Percentiles rank a stretch among this genome's conserved stretches.
phyloP scores from a whole-genome alignment of 2,888 invertebrate species.

The Crioceris asparagi region DNA sequence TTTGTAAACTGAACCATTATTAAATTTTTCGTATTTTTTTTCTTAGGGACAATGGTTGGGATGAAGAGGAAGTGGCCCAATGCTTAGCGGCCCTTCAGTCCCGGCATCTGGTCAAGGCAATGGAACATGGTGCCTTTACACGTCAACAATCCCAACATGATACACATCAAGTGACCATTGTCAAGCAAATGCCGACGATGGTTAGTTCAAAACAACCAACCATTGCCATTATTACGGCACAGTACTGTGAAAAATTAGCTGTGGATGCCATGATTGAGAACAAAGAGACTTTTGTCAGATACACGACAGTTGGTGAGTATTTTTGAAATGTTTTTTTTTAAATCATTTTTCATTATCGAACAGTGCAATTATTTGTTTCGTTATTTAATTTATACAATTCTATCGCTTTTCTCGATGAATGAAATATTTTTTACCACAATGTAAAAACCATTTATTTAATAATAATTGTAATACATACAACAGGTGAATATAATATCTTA shows the following conservation, averaged over 20 bases:
- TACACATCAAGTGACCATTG: constrained; percentile 61
- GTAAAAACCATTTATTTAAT: too few relatives aligned
- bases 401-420: too few relatives aligned
- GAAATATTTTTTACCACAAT: too few relatives aligned
- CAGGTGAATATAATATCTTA: too few relatives aligned
- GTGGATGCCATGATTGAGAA: constrained; percentile 97
- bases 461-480: too few relatives aligned
- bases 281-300: constrained; percentile 91
- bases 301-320: constrained; percentile 87
- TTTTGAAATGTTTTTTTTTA: too few relatives aligned
- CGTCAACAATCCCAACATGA: constrained; percentile 80
- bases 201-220: constrained; percentile 85
- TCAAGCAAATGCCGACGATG: constrained; percentile 90
- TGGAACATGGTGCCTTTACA: constrained; percentile 76
- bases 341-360: not conserved
- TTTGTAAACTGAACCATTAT: too few relatives aligned
- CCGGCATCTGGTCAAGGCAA: constrained; percentile 71
- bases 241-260: constrained; percentile 95
- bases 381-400: not conserved
- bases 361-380: not conserved
- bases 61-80: constrained; percentile 64
- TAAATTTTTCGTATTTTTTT: too few relatives aligned
- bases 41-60: constrained; percentile 65
- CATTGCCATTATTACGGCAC: constrained; percentile 94
- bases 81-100: constrained; percentile 68